Percentiles rank a stretch among this genome's conserved stretches.
These are phyloP conservation scores for Acropternis orthonyx DNA, from an alignment of 2,797 vertebrate species.

Conservation along the genomic window DNA sequence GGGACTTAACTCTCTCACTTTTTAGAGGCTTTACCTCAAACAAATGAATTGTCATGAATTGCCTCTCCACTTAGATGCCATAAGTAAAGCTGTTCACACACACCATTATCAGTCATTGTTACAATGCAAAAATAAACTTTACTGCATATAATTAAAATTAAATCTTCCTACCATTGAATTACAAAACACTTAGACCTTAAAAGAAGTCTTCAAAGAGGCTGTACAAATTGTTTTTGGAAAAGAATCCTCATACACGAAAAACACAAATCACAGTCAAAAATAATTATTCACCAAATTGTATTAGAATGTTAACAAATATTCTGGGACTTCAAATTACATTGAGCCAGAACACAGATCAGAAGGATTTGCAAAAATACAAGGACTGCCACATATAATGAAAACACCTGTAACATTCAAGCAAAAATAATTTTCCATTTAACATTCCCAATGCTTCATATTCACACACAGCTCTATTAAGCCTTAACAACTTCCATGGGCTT, in stretches of 20 bases:
- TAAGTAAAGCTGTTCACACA: neutral
- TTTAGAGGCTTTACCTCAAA: neutral
- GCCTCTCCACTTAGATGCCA: rapidly evolving
- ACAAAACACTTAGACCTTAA: neutral
- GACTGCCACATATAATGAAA: neutral
- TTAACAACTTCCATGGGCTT: neutral
- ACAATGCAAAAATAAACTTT: neutral
- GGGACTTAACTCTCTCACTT: neutral
- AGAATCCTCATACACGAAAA: neutral
- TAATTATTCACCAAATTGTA: neutral
- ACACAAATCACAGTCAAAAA: neutral
- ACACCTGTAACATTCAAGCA: neutral
- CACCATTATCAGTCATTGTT: neutral
- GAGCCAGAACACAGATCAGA: neutral
- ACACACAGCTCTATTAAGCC: neutral
- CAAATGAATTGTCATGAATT: neutral
- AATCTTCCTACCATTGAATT: neutral
- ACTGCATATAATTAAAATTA: neutral
- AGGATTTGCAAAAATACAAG: neutral
- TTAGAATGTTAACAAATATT: neutral
- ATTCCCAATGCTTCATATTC: neutral
- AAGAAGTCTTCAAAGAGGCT: neutral
- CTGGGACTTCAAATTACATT: neutral
- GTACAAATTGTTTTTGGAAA: neutral
- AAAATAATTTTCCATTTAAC: neutral